Evolutionary conservation across 2,113 vertebrate species (phyloP), one percentile per base, ranked within the genome.

Genomic region (Dryoscopus gambensis): DNA sequence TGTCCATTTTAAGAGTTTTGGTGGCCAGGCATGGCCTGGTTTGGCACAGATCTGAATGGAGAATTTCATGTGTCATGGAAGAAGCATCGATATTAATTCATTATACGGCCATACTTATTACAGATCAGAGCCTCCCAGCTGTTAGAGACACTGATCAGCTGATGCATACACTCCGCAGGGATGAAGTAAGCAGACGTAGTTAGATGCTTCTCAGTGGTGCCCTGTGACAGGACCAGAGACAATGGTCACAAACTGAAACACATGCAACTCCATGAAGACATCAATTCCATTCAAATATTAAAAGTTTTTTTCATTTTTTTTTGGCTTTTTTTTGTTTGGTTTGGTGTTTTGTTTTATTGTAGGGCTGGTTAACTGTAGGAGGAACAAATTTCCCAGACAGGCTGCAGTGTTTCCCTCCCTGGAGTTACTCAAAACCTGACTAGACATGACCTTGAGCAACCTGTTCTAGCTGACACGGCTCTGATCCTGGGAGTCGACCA

Each of bases 121-220:
- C 2, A 59, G 25, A 62, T 37, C 39, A 76, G 31, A 44, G 5
- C 12, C 9, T 83, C 21, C 15, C 39, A 70, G 21, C 5, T 67
- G 21, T 44, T 57, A 1, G 1, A 83, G 21, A 31, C 8, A 42
- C 18, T n/a, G 21, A 42, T 46, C 8, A 73, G 10, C 6, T 60
- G 4, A 31, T 30, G 28, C 0, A 1, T 19, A 9, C 4, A 3
- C 7, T 47, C 13, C 25, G 40, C 57, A 52, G 15, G 27, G 15
- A 56, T 20, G 10, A 35, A 21, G 5, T 10, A 63, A 53, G 5
- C 13, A 24, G 40, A 20, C 1, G 2, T 15, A 69, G 37, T 3
- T 14, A 68, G 40, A 21, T 14, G 8, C 3, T 40, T 53, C 11
- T 46, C 15, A 56, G 23, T 33, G 23, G 12, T 63, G 31, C 2